Evolutionary conservation across 2,113 vertebrate species (phyloP).

Genomic region (Esox niger): DNA sequence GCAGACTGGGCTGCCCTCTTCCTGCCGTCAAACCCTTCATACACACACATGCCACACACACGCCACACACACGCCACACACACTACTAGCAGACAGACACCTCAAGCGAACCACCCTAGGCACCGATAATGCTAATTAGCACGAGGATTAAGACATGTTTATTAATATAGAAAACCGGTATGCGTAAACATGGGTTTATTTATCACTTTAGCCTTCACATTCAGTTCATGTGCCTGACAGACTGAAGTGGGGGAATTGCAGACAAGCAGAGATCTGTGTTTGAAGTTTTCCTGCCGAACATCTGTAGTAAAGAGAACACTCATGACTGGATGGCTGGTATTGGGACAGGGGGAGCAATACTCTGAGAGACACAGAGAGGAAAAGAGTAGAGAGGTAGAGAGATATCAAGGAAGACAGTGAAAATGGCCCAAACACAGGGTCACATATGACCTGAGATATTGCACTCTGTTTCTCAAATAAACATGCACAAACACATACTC

Average conservation of each 20-base stretch:
- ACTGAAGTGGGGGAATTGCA: slow-evolving; percentile 28
- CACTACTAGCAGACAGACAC: slow-evolving; percentile 27
- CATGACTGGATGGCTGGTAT: slow-evolving; percentile 17
- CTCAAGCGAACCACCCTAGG: slow-evolving; percentile 48
- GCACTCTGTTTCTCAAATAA: background rate
- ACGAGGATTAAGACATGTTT: slow-evolving; percentile 58
- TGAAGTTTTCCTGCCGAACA: slow-evolving; percentile 44
- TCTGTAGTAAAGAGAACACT: slow-evolving; percentile 18
- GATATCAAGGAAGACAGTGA: too few relatives aligned
- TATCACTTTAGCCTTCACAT: slow-evolving; percentile 49
- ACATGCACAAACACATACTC: background rate
- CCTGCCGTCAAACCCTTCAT: background rate
- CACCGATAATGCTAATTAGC: slow-evolving; percentile 66
- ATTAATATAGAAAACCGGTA: slow-evolving; percentile 53
- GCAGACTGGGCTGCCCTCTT: slow-evolving; percentile 32
- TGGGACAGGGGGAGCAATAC: background rate
- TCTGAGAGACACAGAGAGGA: background rate
- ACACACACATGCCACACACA: slow-evolving; percentile 7
- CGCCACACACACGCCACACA: slow-evolving; percentile 7
- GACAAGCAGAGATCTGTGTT: slow-evolving; percentile 26
- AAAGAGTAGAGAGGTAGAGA: background rate
- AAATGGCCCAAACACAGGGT: slow-evolving; percentile 32
- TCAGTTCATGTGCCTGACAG: slow-evolving; percentile 31
- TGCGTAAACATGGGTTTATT: slow-evolving; percentile 54
- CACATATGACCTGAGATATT: slow-evolving; percentile 38